phyloP scores from a whole-genome alignment of 1,140 invertebrate species.

The Archivesica marissinica region DNA sequence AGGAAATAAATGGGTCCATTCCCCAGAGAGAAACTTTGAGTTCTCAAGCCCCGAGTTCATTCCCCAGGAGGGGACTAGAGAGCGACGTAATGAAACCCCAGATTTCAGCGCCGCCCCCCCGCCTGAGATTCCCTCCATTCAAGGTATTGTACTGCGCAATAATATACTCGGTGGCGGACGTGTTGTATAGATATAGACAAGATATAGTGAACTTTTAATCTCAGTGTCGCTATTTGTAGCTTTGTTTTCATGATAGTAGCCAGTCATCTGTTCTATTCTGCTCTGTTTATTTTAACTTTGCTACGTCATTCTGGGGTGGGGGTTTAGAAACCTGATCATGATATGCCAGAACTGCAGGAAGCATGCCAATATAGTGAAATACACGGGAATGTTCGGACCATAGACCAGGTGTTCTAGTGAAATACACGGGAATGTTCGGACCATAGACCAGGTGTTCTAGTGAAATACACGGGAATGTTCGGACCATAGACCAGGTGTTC shows the following conservation, averaged over 20 bases:
- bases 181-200: background rate
- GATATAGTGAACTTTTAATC: background rate
- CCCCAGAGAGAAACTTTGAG: constrained; percentile 61
- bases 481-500: no score
- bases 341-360: no score
- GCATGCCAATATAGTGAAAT: no score
- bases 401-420: no score
- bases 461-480: no score
- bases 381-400: no score
- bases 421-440: no score
- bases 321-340: no score
- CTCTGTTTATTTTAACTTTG: no score
- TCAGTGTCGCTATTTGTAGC: background rate
- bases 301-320: no score
- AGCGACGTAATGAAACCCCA: background rate
- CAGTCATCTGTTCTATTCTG: no score
- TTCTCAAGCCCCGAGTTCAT: constrained; percentile 12
- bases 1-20: constrained; percentile 55
- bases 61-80: background rate
- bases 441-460: no score
- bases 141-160: constrained; percentile 44
- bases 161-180: constrained; percentile 1
- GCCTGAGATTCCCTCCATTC: background rate
- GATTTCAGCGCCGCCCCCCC: constrained; percentile 17
- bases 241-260: background rate